These are phyloP conservation scores for Diplodus sargus DNA, from an alignment of 2,797 vertebrate genomes.

Conservation along the genomic window DNA sequence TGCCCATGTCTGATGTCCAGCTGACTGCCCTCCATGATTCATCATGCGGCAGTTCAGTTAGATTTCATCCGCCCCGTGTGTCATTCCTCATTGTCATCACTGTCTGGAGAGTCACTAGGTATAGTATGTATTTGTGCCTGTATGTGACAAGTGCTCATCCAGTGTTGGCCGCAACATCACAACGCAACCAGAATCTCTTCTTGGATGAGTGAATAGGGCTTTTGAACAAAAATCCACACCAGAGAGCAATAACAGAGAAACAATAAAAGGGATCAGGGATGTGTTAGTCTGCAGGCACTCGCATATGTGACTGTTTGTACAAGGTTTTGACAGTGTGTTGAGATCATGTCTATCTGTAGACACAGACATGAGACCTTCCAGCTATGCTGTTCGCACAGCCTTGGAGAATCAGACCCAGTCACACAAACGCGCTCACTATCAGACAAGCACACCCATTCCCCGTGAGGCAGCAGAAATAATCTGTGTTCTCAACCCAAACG, in stretches of 20 bases:
- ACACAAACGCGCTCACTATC: not conserved
- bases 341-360: slow-evolving; percentile 50
- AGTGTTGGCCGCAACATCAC: slow-evolving; percentile 3
- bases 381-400: slow-evolving; percentile 41
- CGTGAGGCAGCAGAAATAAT: slow-evolving; percentile 33
- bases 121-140: slow-evolving; percentile 41
- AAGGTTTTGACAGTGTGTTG: slow-evolving; percentile 38
- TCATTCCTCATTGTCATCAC: slow-evolving; percentile 28
- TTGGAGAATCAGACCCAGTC: slow-evolving; percentile 30
- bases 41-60: slow-evolving; percentile 40
- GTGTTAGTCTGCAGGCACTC: not conserved
- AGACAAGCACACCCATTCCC: slow-evolving; percentile 20
- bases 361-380: slow-evolving; percentile 51
- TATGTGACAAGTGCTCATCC: slow-evolving; percentile 33
- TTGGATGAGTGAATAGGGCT: not conserved
- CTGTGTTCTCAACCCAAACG: slow-evolving; percentile 37
- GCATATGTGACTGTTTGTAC: slow-evolving; percentile 23
- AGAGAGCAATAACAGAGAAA: slow-evolving; percentile 8
- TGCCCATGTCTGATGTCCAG: slow-evolving; percentile 51
- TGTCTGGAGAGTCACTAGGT: slow-evolving; percentile 49
- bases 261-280: slow-evolving; percentile 9
- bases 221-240: not conserved
- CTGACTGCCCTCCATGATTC: slow-evolving; percentile 52
- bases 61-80: slow-evolving; percentile 29
- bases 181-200: slow-evolving; percentile 11